These are phyloP conservation scores for Isichthys henryi DNA, from an alignment of 2,113 vertebrate genomes.

Conservation along the genomic window DNA sequence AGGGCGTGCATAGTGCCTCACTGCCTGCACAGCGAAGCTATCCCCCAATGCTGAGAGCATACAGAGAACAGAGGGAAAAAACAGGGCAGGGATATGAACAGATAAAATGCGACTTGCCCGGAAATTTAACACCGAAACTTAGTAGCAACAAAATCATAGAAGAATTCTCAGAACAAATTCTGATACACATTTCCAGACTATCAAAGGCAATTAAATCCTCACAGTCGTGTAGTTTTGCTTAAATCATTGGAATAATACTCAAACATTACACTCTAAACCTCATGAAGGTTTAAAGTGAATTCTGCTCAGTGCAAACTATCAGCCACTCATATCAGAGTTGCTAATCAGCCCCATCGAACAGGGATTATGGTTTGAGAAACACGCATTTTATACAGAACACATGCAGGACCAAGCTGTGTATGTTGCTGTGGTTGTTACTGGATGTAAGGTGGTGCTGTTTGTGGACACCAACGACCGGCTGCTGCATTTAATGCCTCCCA, in stretches of 20 bases:
- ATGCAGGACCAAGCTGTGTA: background rate
- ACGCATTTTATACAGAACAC: background rate
- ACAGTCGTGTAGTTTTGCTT: background rate
- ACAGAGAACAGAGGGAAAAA: background rate
- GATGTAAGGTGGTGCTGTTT: background rate
- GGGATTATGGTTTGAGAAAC: background rate
- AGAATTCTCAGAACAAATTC: background rate
- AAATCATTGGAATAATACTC: background rate
- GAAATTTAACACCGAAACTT: background rate
- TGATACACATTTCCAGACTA: background rate
- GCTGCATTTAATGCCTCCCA: background rate
- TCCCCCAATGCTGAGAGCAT: slow-evolving; percentile 37
- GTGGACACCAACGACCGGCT: background rate
- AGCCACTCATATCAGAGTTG: background rate
- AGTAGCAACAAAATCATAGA: background rate
- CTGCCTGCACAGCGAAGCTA: slow-evolving; percentile 43
- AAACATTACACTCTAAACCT: background rate
- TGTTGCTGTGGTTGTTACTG: background rate
- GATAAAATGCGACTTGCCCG: background rate
- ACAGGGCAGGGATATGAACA: background rate
- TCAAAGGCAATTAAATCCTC: background rate
- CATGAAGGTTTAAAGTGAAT: background rate
- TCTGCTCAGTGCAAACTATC: background rate
- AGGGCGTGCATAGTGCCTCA: slow-evolving; percentile 61
- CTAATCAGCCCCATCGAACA: background rate